phyloP scores from a whole-genome alignment of 2,113 vertebrate species.

The Rattus rattus region DNA sequence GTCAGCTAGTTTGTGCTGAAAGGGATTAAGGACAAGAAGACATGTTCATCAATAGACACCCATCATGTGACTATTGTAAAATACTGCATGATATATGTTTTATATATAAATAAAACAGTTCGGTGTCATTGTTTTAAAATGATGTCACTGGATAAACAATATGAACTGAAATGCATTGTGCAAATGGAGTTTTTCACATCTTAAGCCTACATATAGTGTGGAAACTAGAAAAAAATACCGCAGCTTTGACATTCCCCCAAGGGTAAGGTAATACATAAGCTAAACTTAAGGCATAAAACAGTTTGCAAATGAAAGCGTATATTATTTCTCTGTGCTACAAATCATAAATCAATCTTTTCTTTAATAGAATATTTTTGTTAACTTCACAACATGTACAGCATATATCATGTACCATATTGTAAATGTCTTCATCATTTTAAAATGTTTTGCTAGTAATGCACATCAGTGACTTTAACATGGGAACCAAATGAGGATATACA shows the following conservation, averaged over 20 bases:
- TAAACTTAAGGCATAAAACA: conserved; percentile 43
- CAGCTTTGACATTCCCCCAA: conserved; percentile 18
- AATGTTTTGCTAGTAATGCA: conserved; percentile 56
- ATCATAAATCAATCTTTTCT: conserved; percentile 27
- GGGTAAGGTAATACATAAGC: not conserved
- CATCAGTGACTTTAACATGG: conserved; percentile 34
- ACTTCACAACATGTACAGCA: not conserved
- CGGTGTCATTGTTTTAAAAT: not conserved
- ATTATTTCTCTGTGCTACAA: not conserved
- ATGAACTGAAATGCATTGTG: not conserved
- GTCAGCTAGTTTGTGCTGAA: not conserved
- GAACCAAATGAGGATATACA: conserved; percentile 30
- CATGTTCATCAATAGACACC: not conserved
- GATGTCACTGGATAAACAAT: not conserved
- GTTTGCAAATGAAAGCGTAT: conserved; percentile 49
- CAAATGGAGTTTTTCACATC: conserved; percentile 10
- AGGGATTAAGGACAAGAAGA: not conserved
- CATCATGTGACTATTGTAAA: not conserved
- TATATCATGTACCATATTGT: conserved; percentile 36
- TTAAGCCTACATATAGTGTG: not conserved
- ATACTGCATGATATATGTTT: not conserved
- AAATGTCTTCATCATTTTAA: conserved; percentile 65
- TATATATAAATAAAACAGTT: not conserved
- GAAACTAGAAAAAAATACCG: not conserved
- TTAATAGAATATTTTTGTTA: conserved; percentile 39